phyloP scores from a whole-genome alignment of 2,113 vertebrate genomes.

The Petaurus breviceps region DNA sequence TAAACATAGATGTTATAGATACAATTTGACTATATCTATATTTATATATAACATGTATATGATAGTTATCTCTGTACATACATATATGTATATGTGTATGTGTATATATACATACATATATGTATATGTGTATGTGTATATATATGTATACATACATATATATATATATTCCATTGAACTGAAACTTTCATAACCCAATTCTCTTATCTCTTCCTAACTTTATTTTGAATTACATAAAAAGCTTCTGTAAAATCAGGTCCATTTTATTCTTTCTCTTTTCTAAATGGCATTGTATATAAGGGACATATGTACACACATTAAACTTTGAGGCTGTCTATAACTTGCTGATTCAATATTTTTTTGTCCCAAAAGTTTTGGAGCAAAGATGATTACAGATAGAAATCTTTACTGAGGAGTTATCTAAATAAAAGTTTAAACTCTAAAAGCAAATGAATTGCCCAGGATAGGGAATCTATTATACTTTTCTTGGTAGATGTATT shows the following conservation, averaged over 20 bases:
- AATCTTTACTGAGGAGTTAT: neutral
- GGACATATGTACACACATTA: neutral
- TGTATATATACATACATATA: too few relatives aligned
- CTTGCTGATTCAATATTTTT: neutral
- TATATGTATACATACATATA: too few relatives aligned
- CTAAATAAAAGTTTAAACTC: neutral
- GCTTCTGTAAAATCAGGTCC: neutral
- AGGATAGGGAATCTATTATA: neutral
- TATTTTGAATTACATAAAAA: neutral
- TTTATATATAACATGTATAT: too few relatives aligned
- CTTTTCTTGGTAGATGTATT: neutral
- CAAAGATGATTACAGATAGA: neutral
- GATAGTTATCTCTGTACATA: too few relatives aligned
- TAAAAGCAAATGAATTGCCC: neutral
- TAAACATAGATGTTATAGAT: neutral
- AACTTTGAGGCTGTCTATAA: neutral
- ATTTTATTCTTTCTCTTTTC: neutral
- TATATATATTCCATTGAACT: neutral
- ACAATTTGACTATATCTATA: too few relatives aligned
- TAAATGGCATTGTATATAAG: neutral
- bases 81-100: too few relatives aligned
- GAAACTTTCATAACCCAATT: neutral
- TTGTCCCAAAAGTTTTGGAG: neutral
- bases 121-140: too few relatives aligned
- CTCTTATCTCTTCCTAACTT: neutral